Evolutionary conservation across 2,888 invertebrate species (phyloP).

Genomic region (Epinotia demarniana): DNA sequence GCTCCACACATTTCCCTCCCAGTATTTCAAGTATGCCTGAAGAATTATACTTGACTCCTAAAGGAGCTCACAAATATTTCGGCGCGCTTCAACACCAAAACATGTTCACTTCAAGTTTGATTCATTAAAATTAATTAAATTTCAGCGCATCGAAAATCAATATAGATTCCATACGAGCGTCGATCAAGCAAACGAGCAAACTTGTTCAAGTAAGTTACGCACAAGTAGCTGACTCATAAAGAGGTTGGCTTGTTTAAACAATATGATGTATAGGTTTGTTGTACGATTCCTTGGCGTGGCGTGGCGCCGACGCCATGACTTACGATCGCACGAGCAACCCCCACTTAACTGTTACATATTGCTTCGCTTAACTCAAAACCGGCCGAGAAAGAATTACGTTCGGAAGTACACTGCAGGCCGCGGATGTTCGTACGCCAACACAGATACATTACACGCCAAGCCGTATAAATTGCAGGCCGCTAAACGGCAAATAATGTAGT

Average conservation of each 20-base stretch:
- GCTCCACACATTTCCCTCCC: conserved; percentile 34
- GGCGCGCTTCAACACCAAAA: conserved; percentile 1
- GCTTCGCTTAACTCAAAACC: conserved; percentile 75
- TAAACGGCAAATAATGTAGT: conserved; percentile 57
- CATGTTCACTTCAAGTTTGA: conserved; percentile 19
- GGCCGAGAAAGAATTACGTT: conserved; percentile 66
- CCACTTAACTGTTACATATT: conserved; percentile 75
- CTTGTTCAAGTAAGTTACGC: conserved; percentile 44
- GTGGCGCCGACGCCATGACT: conserved; percentile 68
- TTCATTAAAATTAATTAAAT: neutral
- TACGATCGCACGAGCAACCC: conserved; percentile 69
- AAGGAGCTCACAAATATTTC: conserved; percentile 18
- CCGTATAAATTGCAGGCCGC: conserved; percentile 57
- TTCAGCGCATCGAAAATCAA: conserved; percentile 18
- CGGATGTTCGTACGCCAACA: conserved; percentile 54
- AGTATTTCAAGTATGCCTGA: conserved; percentile 35
- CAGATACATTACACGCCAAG: conserved; percentile 59
- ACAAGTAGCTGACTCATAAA: conserved; percentile 49
- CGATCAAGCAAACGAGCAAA: conserved; percentile 48
- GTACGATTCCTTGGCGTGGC: conserved; percentile 57
- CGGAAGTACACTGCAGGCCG: conserved; percentile 60
- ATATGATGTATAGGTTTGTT: conserved; percentile 64
- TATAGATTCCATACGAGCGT: conserved; percentile 47
- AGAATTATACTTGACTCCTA: conserved; percentile 33
- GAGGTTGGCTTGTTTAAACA: conserved; percentile 62